phyloP scores from a whole-genome alignment of 2,888 invertebrate species.

The Choristoneura rosaceana region DNA sequence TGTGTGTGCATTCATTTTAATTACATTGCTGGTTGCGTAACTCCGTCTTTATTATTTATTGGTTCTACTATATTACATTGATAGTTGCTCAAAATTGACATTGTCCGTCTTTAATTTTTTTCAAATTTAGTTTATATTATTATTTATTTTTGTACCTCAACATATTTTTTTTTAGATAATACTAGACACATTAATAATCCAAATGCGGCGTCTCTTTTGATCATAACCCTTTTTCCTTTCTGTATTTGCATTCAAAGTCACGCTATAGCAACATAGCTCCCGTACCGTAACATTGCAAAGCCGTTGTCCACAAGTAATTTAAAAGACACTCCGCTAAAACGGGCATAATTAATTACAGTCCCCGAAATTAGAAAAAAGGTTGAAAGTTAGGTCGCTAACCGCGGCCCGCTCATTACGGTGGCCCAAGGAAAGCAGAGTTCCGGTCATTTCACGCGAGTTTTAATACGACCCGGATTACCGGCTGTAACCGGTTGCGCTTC shows the following conservation, averaged over 20 bases:
- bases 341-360: constrained; percentile 36
- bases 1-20: no score
- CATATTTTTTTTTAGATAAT: not conserved
- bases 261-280: not conserved
- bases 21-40: no score
- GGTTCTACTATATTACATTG: no score
- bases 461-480: constrained; percentile 40
- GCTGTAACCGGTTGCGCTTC: constrained; percentile 33
- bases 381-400: constrained; percentile 37
- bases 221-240: not conserved
- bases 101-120: no score
- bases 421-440: constrained; percentile 38
- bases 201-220: not conserved
- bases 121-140: no score
- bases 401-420: constrained; percentile 37
- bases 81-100: no score
- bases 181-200: not conserved
- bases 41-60: no score
- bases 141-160: no score
- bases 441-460: constrained; percentile 41
- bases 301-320: constrained; percentile 40
- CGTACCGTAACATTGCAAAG: constrained; percentile 20
- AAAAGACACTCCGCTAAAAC: constrained; percentile 34
- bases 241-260: constrained; percentile 1
- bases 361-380: constrained; percentile 38